Conservation (phyloP, 1,140 invertebrate species). For the Pseudomyrmex cubaensis region DNA sequence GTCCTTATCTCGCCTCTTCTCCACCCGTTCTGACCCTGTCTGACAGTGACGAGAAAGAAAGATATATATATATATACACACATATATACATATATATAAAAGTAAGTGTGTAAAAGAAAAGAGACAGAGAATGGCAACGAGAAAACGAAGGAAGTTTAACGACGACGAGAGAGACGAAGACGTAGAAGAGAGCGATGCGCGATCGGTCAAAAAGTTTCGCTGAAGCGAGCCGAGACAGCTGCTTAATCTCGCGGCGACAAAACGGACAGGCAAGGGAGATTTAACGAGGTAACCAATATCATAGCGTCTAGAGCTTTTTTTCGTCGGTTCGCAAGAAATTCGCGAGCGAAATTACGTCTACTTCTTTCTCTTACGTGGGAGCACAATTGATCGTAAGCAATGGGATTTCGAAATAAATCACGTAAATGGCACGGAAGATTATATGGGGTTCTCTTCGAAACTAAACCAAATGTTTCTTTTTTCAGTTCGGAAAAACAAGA, state of each 20-base stretch:
- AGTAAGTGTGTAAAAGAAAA: too few species aligned
- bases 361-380: not conserved
- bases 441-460: not conserved
- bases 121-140: constrained; percentile 10
- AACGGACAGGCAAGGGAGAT: constrained; percentile 22
- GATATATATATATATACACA: too few species aligned
- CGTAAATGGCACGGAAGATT: constrained; percentile 15
- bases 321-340: constrained; percentile 13
- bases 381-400: not conserved
- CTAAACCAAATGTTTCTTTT: not conserved
- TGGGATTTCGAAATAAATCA: constrained; percentile 27
- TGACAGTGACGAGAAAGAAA: constrained; percentile 40
- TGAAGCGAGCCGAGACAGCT: constrained; percentile 34
- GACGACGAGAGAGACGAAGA: constrained; percentile 10
- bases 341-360: not conserved
- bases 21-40: constrained; percentile 35
- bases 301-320: not conserved
- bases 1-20: constrained; percentile 53
- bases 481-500: not conserved
- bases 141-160: constrained; percentile 47
- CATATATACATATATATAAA: too few species aligned
- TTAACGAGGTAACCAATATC: constrained; percentile 47
- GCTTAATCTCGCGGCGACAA: constrained; percentile 54
- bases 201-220: constrained; percentile 56
- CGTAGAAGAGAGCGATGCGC: constrained; percentile 19